These are phyloP conservation scores for Leptobrachium leishanense DNA, from an alignment of 2,113 vertebrate genomes.

Conservation along the genomic window DNA sequence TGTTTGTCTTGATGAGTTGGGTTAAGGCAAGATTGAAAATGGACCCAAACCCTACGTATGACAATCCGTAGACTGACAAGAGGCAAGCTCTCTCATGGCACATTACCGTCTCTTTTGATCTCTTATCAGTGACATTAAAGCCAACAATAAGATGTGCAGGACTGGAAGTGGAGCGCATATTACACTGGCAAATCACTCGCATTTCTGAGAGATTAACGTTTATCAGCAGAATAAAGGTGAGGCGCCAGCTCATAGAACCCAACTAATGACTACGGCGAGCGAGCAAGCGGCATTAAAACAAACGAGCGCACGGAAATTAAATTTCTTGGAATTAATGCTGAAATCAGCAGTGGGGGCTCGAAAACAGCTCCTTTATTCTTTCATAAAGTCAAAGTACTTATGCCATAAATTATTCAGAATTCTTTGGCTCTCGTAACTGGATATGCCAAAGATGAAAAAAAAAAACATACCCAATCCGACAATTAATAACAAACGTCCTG, in stretches of 20 bases:
- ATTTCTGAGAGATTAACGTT: constrained; percentile 59
- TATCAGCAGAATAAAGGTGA: constrained; percentile 64
- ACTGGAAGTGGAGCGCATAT: constrained; percentile 65
- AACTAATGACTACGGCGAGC: constrained; percentile 50
- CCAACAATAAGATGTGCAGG: constrained; percentile 64
- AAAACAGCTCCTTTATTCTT: not conserved
- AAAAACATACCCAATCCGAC: too few relatives aligned
- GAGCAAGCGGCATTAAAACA: not conserved
- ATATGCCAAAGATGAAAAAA: not conserved
- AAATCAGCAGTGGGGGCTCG: not conserved
- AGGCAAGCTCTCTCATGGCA: constrained; percentile 56
- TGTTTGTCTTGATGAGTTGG: too few relatives aligned
- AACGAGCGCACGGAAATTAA: not conserved
- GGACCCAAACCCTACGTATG: too few relatives aligned
- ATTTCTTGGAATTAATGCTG: not conserved
- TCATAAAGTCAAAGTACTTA: not conserved
- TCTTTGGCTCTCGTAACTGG: constrained; percentile 4
- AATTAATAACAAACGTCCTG: too few relatives aligned
- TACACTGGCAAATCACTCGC: constrained; percentile 65
- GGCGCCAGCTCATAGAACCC: constrained; percentile 58
- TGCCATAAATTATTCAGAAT: constrained; percentile 52
- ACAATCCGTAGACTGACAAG: constrained; percentile 51
- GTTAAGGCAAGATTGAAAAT: too few relatives aligned
- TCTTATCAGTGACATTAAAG: constrained; percentile 69
- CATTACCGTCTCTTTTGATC: constrained; percentile 63